A percentile compares a stretch with the other conserved stretches of the same genome.
phyloP scores from a whole-genome alignment of 2,797 vertebrate genomes.

The Cynodonichthys magdalenae region DNA sequence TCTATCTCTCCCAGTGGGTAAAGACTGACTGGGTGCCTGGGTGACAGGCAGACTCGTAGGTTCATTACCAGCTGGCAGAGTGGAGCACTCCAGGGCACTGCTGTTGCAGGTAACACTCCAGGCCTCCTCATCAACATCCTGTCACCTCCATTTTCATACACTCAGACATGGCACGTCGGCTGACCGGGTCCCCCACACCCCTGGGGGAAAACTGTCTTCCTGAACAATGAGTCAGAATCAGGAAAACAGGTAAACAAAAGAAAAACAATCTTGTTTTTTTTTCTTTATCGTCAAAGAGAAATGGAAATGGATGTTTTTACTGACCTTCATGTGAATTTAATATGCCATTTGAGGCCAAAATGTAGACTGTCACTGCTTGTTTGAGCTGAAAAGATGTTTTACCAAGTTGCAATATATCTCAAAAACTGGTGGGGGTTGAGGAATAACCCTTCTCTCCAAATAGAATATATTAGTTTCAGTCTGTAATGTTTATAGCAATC shows the following conservation, averaged over 20 bases:
- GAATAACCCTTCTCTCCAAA: slow-evolving; percentile 5
- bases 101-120: slow-evolving; percentile 47
- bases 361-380: not conserved
- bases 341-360: slow-evolving; percentile 4
- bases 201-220: slow-evolving; percentile 33
- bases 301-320: slow-evolving; percentile 16
- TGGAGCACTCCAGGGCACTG: slow-evolving; percentile 54
- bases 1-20: slow-evolving; percentile 15
- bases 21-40: slow-evolving; percentile 48
- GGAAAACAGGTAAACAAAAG: slow-evolving; percentile 13
- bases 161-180: slow-evolving; percentile 34
- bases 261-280: slow-evolving; percentile 23
- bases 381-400: slow-evolving; percentile 5
- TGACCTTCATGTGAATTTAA: slow-evolving; percentile 27
- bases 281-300: slow-evolving; percentile 30
- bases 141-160: slow-evolving; percentile 69
- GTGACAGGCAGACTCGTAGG: slow-evolving; percentile 54
- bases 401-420: not conserved
- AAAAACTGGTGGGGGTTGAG: not conserved
- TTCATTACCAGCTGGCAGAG: slow-evolving; percentile 64
- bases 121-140: slow-evolving; percentile 73
- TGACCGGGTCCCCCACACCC: slow-evolving; percentile 25
- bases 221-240: slow-evolving; percentile 46
- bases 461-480: too few relatives aligned
- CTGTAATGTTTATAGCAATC: too few relatives aligned